A percentile compares a stretch with the other conserved stretches of the same genome.
Evolutionary conservation across 2,888 invertebrate species (phyloP).

Genomic region (Pandemis cinnamomeana): DNA sequence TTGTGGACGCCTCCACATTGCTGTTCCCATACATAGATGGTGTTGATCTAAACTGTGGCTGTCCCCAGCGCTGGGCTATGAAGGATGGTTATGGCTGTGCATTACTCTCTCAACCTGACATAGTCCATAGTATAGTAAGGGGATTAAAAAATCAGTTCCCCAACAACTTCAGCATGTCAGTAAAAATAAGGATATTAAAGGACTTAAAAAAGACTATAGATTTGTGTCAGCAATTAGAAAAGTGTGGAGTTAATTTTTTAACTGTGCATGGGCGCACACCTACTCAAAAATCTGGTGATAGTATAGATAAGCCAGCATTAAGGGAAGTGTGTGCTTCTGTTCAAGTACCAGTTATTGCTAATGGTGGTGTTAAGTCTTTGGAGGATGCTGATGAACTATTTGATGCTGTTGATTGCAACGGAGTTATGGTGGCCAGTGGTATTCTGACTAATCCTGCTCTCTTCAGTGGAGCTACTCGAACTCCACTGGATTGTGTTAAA

Average conservation of each 20-base stretch:
- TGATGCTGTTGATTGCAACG: conserved; percentile 88
- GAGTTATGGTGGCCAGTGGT: conserved; percentile 97
- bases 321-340: conserved; percentile 88
- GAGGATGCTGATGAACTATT: conserved; percentile 89
- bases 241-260: conserved; percentile 94
- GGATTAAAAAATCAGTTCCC: conserved; percentile 90
- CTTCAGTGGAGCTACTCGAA: conserved; percentile 89
- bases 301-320: conserved; percentile 89
- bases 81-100: conserved; percentile 95
- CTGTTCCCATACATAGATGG: conserved; percentile 94
- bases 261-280: conserved; percentile 97
- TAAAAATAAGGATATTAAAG: conserved; percentile 94
- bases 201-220: conserved; percentile 90
- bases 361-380: conserved; percentile 93
- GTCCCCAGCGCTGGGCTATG: conserved; percentile 98
- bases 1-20: conserved; percentile 93
- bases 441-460: conserved; percentile 96
- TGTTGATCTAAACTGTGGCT: conserved; percentile 98
- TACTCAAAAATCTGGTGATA: conserved; percentile 89
- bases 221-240: conserved; percentile 91
- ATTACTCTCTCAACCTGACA: conserved; percentile 92
- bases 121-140: conserved; percentile 91
- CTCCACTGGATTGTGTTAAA: conserved; percentile 91
- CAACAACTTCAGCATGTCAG: conserved; percentile 92
- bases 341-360: conserved; percentile 94